A percentile compares a stretch with the other conserved stretches of the same genome.
phyloP scores from a whole-genome alignment of 2,797 vertebrate genomes.

The Vespertilio murinus region DNA sequence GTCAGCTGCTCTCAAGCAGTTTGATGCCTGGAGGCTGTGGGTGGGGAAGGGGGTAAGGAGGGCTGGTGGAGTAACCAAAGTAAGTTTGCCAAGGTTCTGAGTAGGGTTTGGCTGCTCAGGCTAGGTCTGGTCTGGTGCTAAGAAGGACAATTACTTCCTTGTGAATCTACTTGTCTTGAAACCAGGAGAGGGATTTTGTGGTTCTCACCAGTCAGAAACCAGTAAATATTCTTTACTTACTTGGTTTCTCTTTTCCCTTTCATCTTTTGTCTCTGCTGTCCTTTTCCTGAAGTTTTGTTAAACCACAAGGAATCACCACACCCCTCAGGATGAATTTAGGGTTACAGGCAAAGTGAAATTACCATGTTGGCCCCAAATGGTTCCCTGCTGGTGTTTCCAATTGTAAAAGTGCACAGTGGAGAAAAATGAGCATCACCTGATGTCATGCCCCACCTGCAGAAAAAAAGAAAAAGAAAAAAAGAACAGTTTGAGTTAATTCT shows the following conservation, averaged over 20 bases:
- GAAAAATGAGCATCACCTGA: not conserved
- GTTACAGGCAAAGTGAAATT: not conserved
- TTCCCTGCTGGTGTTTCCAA: not conserved
- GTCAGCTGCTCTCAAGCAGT: constrained; percentile 10
- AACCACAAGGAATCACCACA: not conserved
- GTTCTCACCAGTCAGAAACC: constrained; percentile 3
- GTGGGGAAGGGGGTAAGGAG: not conserved
- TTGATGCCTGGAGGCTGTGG: constrained; percentile 28
- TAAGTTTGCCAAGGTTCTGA: constrained; percentile 42
- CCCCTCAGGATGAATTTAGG: not conserved
- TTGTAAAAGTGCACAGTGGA: not conserved
- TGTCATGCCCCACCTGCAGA: not conserved
- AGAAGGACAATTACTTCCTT: constrained; percentile 56
- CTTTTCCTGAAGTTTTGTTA: constrained; percentile 19
- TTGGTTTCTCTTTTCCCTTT: constrained; percentile 47
- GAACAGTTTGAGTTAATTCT: not conserved
- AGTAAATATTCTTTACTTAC: constrained; percentile 32
- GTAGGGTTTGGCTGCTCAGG: constrained; percentile 31
- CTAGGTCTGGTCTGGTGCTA: not conserved
- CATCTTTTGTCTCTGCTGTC: constrained; percentile 12
- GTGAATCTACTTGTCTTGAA: constrained; percentile 61
- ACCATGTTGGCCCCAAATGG: not conserved
- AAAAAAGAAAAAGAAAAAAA: not conserved
- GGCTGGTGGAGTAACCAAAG: not conserved
- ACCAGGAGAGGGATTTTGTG: constrained; percentile 55